Evolutionary conservation across 2,113 vertebrate genomes (phyloP).

Genomic region (Podarcis cretensis): DNA sequence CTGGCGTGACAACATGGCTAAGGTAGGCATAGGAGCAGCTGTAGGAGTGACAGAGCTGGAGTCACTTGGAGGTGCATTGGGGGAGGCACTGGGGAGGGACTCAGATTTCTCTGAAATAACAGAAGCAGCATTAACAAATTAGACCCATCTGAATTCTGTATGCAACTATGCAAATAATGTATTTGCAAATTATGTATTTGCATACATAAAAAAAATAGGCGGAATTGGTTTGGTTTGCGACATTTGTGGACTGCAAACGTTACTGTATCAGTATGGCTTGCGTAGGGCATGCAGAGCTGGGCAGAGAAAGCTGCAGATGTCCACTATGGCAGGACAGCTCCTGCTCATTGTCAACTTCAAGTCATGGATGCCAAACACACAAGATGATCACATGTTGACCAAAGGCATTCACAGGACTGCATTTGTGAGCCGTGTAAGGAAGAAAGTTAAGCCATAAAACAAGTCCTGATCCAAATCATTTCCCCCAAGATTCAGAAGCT

Average conservation of each 20-base stretch:
- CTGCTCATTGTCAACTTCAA: background rate
- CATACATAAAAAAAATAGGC: background rate
- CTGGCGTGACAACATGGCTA: slow-evolving; percentile 79
- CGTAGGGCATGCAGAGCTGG: background rate
- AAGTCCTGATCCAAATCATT: background rate
- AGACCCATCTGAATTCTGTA: background rate
- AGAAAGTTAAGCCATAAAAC: background rate
- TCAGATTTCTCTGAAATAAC: slow-evolving; percentile 76
- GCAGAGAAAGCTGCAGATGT: background rate
- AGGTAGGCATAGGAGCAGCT: slow-evolving; percentile 64
- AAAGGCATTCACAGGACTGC: background rate
- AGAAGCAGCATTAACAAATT: slow-evolving; percentile 3
- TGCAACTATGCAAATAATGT: background rate
- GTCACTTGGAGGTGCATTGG: slow-evolving; percentile 62
- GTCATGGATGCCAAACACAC: too few species aligned
- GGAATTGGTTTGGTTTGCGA: background rate
- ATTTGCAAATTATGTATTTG: background rate
- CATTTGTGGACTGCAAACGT: too few species aligned
- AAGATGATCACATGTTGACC: background rate
- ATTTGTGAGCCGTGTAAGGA: background rate
- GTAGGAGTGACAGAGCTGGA: slow-evolving; percentile 56
- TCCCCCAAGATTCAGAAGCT: background rate
- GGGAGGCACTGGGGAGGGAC: slow-evolving; percentile 46
- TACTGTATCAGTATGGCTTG: background rate
- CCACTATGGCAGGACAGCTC: background rate